Conservation (phyloP, 2,113 vertebrate species). For the Neopipo cinnamomea region DNA sequence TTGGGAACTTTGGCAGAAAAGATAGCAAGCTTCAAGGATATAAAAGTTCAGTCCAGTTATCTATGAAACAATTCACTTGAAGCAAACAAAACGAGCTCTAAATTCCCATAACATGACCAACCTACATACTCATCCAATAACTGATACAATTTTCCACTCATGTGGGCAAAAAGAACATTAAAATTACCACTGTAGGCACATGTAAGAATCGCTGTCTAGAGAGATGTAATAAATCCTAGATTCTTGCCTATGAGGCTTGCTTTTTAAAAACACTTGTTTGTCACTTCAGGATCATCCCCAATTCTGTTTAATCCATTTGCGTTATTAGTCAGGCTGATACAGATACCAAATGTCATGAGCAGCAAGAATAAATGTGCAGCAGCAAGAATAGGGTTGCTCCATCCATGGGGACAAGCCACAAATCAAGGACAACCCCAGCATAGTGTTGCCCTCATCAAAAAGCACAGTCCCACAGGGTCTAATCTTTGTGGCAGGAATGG, state of each 20-base stretch:
- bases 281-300: not conserved
- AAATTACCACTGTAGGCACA: not conserved
- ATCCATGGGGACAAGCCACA: not conserved
- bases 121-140: not conserved
- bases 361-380: too few relatives aligned
- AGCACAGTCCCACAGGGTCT: too few relatives aligned
- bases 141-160: not conserved
- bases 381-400: not conserved
- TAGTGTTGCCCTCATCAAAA: not conserved
- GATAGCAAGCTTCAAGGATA: not conserved
- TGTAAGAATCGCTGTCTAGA: not conserved
- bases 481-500: not conserved
- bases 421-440: not conserved
- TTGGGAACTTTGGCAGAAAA: not conserved
- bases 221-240: not conserved
- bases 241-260: not conserved
- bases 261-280: not conserved
- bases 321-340: not conserved
- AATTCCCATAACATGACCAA: not conserved
- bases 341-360: not conserved
- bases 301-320: not conserved
- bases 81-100: not conserved
- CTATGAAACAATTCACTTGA: not conserved
- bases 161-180: not conserved
- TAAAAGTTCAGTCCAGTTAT: not conserved